phyloP scores from a whole-genome alignment of 2,113 vertebrate species.

The Reinhardtius hippoglossoides region DNA sequence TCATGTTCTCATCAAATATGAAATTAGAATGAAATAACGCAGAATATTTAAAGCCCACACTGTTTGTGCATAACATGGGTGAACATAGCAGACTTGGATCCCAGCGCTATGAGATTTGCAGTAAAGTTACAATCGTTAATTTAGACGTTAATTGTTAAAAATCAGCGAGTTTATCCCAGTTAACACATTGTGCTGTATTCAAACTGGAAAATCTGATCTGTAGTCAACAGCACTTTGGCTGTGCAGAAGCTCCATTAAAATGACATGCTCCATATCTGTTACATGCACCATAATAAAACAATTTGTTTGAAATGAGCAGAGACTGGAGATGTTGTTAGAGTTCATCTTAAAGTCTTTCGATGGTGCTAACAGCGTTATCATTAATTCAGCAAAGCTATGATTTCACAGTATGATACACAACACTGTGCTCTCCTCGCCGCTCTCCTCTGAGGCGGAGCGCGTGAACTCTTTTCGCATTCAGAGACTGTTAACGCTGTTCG shows the following conservation, averaged over 20 bases:
- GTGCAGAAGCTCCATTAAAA: constrained; percentile 42
- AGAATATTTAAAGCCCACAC: constrained; percentile 4
- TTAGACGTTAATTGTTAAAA: constrained; percentile 24
- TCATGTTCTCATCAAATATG: constrained; percentile 34
- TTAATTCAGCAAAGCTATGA: constrained; percentile 34
- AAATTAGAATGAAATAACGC: constrained; percentile 3
- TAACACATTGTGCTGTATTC: constrained; percentile 11
- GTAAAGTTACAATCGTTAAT: background rate
- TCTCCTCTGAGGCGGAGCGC: constrained; percentile 12
- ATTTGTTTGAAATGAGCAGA: constrained; percentile 36
- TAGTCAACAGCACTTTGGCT: constrained; percentile 30
- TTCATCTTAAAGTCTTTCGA: constrained; percentile 34
- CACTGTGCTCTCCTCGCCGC: constrained; percentile 8
- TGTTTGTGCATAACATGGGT: constrained; percentile 31
- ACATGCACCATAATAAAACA: constrained; percentile 43
- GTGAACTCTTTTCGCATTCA: constrained; percentile 19
- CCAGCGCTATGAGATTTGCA: constrained; percentile 15
- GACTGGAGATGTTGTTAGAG: constrained; percentile 35
- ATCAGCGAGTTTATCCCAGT: constrained; percentile 28
- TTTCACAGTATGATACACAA: constrained; percentile 34
- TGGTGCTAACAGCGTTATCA: constrained; percentile 46
- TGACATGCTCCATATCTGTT: constrained; percentile 26
- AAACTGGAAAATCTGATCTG: constrained; percentile 20
- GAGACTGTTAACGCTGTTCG: constrained; percentile 32
- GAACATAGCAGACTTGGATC: constrained; percentile 37